Conservation (phyloP, 2,113 vertebrate species). For the Meriones unguiculatus region DNA sequence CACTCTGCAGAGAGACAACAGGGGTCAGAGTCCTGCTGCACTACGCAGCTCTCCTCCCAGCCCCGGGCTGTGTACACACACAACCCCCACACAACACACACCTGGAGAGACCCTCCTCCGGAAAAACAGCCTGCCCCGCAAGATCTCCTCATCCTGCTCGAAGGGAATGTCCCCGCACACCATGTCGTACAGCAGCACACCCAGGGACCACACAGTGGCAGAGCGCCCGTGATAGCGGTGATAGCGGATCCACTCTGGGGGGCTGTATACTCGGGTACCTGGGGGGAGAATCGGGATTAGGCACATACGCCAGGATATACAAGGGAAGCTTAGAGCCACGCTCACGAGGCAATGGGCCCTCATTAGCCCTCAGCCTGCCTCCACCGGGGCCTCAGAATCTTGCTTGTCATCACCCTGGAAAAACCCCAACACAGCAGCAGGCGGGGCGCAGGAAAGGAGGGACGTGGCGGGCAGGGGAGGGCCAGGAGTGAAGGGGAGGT, state of each 20-base stretch:
- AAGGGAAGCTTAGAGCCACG: fast-evolving
- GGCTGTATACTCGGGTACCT: conserved; percentile 98
- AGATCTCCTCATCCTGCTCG: conserved; percentile 98
- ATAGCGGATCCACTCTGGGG: conserved; percentile 98
- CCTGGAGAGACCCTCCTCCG: conserved; percentile 95
- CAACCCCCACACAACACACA: conserved; percentile 83
- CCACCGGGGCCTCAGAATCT: not conserved
- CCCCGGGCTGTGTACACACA: fast-evolving
- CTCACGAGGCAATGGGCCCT: too few species aligned
- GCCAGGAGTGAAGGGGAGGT: not conserved
- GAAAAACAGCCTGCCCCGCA: conserved; percentile 94
- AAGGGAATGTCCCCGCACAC: conserved; percentile 99
- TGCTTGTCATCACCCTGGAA: conserved; percentile 36
- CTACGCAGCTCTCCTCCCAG: not conserved
- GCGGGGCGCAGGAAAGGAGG: not conserved
- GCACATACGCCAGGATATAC: not conserved
- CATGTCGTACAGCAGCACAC: conserved; percentile 98
- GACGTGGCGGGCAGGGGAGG: not conserved
- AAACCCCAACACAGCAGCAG: conserved; percentile 27
- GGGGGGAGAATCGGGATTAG: not conserved
- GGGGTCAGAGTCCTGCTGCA: fast-evolving
- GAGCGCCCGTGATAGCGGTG: conserved; percentile 98
- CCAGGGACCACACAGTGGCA: conserved; percentile 97
- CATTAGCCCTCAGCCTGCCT: not conserved
- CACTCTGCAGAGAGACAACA: conserved; percentile 89